A percentile compares a stretch with the other conserved stretches of the same genome.
Conservation (phyloP, 2,797 vertebrate genomes). For the Atherinosoma microstoma region DNA sequence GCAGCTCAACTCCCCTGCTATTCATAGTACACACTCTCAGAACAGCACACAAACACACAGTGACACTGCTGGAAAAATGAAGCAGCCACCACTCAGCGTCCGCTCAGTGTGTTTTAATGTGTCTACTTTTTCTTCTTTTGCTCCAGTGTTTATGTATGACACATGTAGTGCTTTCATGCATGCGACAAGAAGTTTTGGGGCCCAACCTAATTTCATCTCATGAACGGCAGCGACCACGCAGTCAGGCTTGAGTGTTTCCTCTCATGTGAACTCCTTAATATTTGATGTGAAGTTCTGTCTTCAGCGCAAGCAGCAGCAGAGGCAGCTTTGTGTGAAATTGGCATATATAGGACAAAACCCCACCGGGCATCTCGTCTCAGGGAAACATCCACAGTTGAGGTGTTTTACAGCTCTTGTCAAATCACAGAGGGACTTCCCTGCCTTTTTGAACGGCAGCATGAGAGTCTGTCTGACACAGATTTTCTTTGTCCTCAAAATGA, state of each 20-base stretch:
- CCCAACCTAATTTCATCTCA: conserved; percentile 60
- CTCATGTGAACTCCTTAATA: conserved; percentile 75
- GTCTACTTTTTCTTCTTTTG: conserved; percentile 30
- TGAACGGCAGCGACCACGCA: conserved; percentile 45
- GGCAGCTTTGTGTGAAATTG: conserved; percentile 65
- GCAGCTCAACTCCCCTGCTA: conserved; percentile 62
- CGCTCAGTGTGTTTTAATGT: conserved; percentile 11
- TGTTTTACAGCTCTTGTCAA: conserved; percentile 55
- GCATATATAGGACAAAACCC: conserved; percentile 74
- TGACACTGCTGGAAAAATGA: conserved; percentile 62
- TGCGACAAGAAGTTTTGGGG: conserved; percentile 28
- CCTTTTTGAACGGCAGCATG: conserved; percentile 17
- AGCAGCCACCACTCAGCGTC: conserved; percentile 37
- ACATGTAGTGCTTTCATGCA: conserved; percentile 43
- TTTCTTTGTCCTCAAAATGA: conserved; percentile 41
- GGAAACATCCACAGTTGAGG: conserved; percentile 50
- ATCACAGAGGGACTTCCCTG: conserved; percentile 58
- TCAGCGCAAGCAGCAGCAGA: conserved; percentile 58
- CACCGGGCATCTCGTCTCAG: conserved; percentile 59
- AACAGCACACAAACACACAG: conserved; percentile 27
- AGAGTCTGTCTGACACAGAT: conserved; percentile 36
- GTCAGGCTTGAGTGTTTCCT: conserved; percentile 51
- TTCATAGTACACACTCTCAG: conserved; percentile 47
- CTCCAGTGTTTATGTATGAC: conserved; percentile 35
- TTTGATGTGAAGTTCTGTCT: conserved; percentile 78